These are phyloP conservation scores for Misgurnus mizolepis DNA, from an alignment of 2,113 vertebrate genomes.

Conservation along the genomic window DNA sequence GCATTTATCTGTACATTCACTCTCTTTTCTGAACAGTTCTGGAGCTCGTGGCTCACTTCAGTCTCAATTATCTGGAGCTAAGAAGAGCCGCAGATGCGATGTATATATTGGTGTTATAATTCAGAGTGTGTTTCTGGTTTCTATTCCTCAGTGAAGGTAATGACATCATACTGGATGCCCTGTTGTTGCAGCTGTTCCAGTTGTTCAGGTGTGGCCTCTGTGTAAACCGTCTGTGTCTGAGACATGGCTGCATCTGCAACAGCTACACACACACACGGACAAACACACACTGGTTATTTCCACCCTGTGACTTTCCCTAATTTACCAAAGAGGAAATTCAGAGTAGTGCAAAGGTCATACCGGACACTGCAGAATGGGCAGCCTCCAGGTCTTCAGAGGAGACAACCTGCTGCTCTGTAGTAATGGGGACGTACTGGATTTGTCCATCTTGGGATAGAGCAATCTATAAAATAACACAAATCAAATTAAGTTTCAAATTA, in stretches of 20 bases:
- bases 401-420: constrained; percentile 85
- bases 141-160: constrained; percentile 84
- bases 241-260: constrained; percentile 90
- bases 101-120: background rate
- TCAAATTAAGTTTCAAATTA: background rate
- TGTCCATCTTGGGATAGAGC: constrained; percentile 78
- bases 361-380: constrained; percentile 89
- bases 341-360: constrained; percentile 62
- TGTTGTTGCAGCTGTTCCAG: constrained; percentile 89
- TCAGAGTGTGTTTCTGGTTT: background rate
- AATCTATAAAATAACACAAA: constrained; percentile 64
- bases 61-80: background rate
- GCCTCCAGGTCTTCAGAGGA: constrained; percentile 88
- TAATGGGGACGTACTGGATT: constrained; percentile 93
- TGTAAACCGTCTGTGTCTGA: constrained; percentile 83
- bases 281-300: background rate
- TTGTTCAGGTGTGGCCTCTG: constrained; percentile 85
- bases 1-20: constrained; percentile 40
- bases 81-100: background rate
- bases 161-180: constrained; percentile 91
- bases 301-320: background rate
- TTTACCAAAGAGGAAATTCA: background rate
- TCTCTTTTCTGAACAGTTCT: background rate
- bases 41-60: background rate
- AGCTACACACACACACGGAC: constrained; percentile 64